Evolutionary conservation across 2,797 vertebrate species (phyloP), one percentile per base, ranked within the genome.

Genomic region (Sardinella longiceps): DNA sequence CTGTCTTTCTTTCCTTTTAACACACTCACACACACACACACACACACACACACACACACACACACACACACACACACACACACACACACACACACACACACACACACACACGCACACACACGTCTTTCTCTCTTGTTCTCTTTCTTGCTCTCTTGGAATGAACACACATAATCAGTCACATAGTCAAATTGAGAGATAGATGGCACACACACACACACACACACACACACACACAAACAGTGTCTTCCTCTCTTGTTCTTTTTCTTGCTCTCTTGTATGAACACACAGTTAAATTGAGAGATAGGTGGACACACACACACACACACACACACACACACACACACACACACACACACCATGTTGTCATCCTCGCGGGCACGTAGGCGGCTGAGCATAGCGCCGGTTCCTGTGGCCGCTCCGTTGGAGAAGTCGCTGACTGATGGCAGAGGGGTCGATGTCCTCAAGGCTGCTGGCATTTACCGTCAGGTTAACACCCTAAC

Each of bases 381-480:
- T 90, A 99, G 96, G 45, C 98, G 96, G 89, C 95, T 96, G 89
- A 99, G 92, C 84, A 98, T 98, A 0, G 98, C 98, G 89, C 98
- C 98, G 18, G 98, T 97, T 84, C 96, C 95, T 0, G 92, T 94
- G 0, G 92, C 95, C 43, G 96, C 96, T 84, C 98, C 98, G 0
- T 99, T 99, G 92, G 97, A 97, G 85, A 60, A 99, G 95, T 20
- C 97, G 96, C 93, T 99, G 98, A 12, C 97, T 97, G 0, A 99
- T 98, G 91, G 97, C 97, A 0, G 95, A 94, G 0, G 98, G 96
- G 58, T 99, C 98, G 0, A 99, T 97, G 94, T 99, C 98, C 0
- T 99, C 98, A 92, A 98, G 95, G 0, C 95, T 98, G 96, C 98
- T 99, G 93, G 98, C 98, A 0, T 99, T 99, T 89, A 99, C 93